A percentile compares a stretch with the other conserved stretches of the same genome.
These are phyloP conservation scores for Ephialtes manifestator DNA, from an alignment of 2,888 invertebrate species.

Conservation along the genomic window DNA sequence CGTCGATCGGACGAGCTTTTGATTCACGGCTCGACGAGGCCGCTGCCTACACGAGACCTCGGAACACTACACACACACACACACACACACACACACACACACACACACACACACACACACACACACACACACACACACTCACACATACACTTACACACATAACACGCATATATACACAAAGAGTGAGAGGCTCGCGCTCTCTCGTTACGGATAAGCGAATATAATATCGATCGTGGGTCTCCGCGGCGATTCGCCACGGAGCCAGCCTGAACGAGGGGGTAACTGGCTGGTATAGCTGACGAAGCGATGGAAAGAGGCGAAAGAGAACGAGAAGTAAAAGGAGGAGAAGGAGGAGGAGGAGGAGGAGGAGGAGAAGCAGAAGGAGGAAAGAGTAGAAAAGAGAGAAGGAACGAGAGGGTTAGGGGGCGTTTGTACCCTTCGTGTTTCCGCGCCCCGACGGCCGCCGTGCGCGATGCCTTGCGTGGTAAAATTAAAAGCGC, in stretches of 20 bases:
- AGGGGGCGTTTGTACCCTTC: slow-evolving; percentile 62
- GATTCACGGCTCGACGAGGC: slow-evolving; percentile 73
- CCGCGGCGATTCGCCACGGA: slow-evolving; percentile 67
- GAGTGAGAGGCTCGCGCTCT: slow-evolving; percentile 19
- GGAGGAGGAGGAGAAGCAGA: slow-evolving; percentile 38
- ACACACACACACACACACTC: slow-evolving; percentile 35
- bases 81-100: slow-evolving; percentile 17
- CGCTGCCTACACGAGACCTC: slow-evolving; percentile 23
- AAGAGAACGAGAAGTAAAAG: slow-evolving; percentile 57
- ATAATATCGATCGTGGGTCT: slow-evolving; percentile 72
- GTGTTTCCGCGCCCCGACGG: slow-evolving; percentile 74
- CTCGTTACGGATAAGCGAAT: slow-evolving; percentile 74
- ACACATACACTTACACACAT: not conserved
- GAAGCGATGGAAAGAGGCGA: slow-evolving; percentile 44
- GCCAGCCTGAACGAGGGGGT: slow-evolving; percentile 57
- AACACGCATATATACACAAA: slow-evolving; percentile 33
- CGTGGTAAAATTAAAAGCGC: slow-evolving; percentile 70
- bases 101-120: not conserved
- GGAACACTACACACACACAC: not conserved
- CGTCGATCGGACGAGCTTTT: slow-evolving; percentile 72
- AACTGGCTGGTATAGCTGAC: slow-evolving; percentile 51
- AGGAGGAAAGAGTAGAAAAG: slow-evolving; percentile 15
- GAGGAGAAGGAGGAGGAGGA: slow-evolving; percentile 35
- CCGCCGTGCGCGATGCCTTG: slow-evolving; percentile 70
- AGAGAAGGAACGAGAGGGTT: slow-evolving; percentile 55